phyloP scores from a whole-genome alignment of 2,797 vertebrate species.

The Dendrocincla tyrannina region DNA sequence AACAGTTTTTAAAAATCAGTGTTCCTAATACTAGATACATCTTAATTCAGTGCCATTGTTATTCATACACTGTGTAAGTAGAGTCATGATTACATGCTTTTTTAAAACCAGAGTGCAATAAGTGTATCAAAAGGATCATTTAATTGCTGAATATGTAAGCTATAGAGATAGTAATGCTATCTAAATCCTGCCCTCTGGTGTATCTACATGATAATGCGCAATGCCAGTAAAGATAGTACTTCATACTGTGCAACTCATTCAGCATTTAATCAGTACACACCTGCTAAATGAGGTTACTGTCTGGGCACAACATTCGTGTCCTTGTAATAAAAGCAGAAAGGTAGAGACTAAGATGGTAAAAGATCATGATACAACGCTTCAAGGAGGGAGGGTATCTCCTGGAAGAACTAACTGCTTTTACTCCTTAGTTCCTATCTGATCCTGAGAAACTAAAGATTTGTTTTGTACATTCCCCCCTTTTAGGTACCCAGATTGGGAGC shows the following conservation, averaged over 20 bases:
- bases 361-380: neutral
- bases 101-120: neutral
- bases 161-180: neutral
- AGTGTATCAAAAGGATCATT: neutral
- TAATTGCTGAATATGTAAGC: neutral
- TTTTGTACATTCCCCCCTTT: neutral
- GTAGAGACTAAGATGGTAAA: neutral
- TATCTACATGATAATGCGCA: conserved; percentile 1
- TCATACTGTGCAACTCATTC: neutral
- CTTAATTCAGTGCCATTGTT: neutral
- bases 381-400: neutral
- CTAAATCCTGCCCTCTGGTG: conserved; percentile 60
- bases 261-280: neutral
- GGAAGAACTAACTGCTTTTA: neutral
- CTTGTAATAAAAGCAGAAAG: neutral
- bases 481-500: neutral
- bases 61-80: neutral
- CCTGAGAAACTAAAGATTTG: neutral
- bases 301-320: neutral
- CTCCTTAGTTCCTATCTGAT: neutral
- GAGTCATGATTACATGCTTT: neutral
- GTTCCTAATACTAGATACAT: neutral
- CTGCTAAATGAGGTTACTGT: neutral
- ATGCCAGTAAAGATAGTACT: neutral
- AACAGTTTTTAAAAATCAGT: neutral